Base-by-base conservation (phyloP, 2,797 vertebrate species). In the Meriones psammophilus region DNA sequence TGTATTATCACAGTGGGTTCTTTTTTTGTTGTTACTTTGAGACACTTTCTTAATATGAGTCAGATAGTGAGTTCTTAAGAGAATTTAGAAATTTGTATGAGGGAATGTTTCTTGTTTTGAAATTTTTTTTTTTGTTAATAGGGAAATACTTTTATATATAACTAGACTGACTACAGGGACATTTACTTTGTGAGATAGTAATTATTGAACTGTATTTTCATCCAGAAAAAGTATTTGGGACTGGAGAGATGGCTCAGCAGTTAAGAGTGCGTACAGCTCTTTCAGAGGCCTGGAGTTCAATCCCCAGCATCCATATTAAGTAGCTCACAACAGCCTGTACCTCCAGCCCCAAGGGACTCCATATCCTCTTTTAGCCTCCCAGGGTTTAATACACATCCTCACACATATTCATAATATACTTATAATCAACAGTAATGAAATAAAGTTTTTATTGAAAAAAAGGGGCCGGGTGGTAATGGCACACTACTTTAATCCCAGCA, bases 141-240 rank as follows among this genome's bases (percentile, higher is more conserved):
- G 73, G 83, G 6, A 92, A 90, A n/a, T 93, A 56, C 77, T 76
- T 96, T 94, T 60, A 79, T 90, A 42, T 17, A 26, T 76, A 88
- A 80, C 20, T n/a, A 33, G 28, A 10, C n/a, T 77, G 54, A 64
- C n/a, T 64, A 30, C 60, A 79, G 54, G 42, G 60, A 18, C 46
- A 68, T 4, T 46, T 92, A 14, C 68, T 92, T 87, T 89, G 46
- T 4, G 80, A 95, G 62, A 62, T 62, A 92, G 77, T 88, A 85
- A 79, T 80, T 86, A 36, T 87, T 95, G 83, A 93, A 62, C 79
- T 89, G 18, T 86, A 73, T 92, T 95, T 79, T 91, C 22, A 81
- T 54, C 54, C 4, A 88, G 81, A 88, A 60, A 81, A 60, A 39
- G 24, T 60, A 26, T 60, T 39, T 81, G 22, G 56, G 13, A 39